Conservation (phyloP, 1,140 invertebrate species). For the Formica selysi region DNA sequence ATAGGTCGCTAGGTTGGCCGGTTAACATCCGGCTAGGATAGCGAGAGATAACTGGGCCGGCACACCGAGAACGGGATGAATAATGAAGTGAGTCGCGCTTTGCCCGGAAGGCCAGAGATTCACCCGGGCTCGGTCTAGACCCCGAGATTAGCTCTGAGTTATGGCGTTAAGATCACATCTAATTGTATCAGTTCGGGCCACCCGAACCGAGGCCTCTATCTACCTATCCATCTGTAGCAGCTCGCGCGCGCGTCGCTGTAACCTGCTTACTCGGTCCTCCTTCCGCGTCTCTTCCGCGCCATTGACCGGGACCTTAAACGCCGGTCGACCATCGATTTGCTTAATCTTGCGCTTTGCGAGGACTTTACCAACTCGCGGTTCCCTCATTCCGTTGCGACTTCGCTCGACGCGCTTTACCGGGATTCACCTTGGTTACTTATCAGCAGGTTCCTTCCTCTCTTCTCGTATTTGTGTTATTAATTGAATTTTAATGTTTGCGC, state of each 20-base stretch:
- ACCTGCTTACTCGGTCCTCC: constrained; percentile 82
- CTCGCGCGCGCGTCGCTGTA: constrained; percentile 72
- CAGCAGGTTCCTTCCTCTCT: constrained; percentile 8
- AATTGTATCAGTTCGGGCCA: constrained; percentile 86
- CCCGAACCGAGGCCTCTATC: constrained; percentile 78
- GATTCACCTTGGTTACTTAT: constrained; percentile 69
- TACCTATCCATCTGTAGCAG: constrained; percentile 82
- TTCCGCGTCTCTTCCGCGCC: constrained; percentile 82
- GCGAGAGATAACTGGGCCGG: constrained; percentile 79
- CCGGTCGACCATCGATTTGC: constrained; percentile 76
- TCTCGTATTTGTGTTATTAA: constrained; percentile 55
- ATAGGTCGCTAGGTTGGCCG: constrained; percentile 78
- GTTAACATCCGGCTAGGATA: constrained; percentile 79
- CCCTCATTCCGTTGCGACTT: constrained; percentile 66
- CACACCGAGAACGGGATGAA: constrained; percentile 81
- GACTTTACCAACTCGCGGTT: constrained; percentile 72
- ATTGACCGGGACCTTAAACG: constrained; percentile 83
- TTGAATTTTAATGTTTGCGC: constrained; percentile 49
- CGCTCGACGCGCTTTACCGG: constrained; percentile 64
- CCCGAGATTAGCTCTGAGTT: constrained; percentile 85
- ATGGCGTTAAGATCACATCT: constrained; percentile 86
- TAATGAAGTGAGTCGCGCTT: constrained; percentile 86
- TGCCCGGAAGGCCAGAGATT: constrained; percentile 81
- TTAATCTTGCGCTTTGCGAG: constrained; percentile 77
- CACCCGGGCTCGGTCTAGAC: constrained; percentile 76